phyloP scores from a whole-genome alignment of 2,113 vertebrate genomes.

The Symphodus melops region DNA sequence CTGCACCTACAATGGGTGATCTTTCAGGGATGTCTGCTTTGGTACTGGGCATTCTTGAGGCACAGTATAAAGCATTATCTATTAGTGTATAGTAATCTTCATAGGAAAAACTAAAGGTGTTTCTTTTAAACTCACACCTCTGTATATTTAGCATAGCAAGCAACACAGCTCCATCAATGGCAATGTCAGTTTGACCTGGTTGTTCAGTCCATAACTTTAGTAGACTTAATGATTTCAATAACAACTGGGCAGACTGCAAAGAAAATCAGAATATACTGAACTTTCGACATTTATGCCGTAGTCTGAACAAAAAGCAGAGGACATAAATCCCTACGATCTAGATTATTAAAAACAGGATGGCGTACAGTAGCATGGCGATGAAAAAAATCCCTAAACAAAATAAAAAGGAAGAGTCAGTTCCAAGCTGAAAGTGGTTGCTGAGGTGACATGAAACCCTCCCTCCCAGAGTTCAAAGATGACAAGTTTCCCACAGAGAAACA shows the following conservation, averaged over 20 bases:
- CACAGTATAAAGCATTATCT: slow-evolving; percentile 12
- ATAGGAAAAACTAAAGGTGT: neutral
- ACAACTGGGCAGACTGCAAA: too few species aligned
- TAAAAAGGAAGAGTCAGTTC: slow-evolving; percentile 19
- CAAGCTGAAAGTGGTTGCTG: slow-evolving; percentile 60
- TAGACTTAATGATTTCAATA: neutral
- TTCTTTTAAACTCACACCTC: slow-evolving; percentile 6
- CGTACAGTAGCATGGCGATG: slow-evolving; percentile 5
- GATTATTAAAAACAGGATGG: slow-evolving; percentile 1
- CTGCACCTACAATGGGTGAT: slow-evolving; percentile 55
- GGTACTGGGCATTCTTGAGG: slow-evolving; percentile 38
- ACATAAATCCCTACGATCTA: neutral
- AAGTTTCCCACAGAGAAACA: slow-evolving; percentile 78
- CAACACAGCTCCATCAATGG: neutral
- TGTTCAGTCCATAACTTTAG: neutral
- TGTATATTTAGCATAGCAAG: neutral
- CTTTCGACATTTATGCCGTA: too few species aligned
- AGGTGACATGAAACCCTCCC: slow-evolving; percentile 43
- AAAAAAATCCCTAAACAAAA: slow-evolving; percentile 21
- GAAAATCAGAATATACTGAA: too few species aligned
- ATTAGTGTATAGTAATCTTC: slow-evolving; percentile 25
- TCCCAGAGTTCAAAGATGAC: slow-evolving; percentile 79
- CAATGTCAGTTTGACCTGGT: neutral
- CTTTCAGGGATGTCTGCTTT: slow-evolving; percentile 56
- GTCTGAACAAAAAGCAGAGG: neutral